A percentile compares a stretch with the other conserved stretches of the same genome.
These are phyloP conservation scores for Hemibagrus guttatus DNA, from an alignment of 2,797 vertebrate genomes.

Conservation along the genomic window DNA sequence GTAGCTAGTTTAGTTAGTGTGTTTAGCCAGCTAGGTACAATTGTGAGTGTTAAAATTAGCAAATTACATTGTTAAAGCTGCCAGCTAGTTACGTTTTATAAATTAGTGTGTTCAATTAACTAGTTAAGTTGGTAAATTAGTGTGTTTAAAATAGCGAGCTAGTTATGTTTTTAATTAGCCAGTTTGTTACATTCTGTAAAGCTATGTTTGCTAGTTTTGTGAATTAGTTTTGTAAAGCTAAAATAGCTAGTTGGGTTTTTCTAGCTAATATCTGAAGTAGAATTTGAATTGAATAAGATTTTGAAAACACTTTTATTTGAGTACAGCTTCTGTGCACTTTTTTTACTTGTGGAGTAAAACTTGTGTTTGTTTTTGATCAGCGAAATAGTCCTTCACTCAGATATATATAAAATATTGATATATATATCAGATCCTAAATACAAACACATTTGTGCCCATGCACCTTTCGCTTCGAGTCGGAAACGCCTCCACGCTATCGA, in stretches of 20 bases:
- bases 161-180: not conserved
- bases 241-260: too few relatives aligned
- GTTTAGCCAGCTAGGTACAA: not conserved
- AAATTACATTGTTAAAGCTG: not conserved
- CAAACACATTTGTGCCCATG: conserved; percentile 17
- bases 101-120: not conserved
- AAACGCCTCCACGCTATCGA: conserved; percentile 21
- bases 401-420: not conserved
- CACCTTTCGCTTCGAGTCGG: not conserved
- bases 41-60: not conserved
- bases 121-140: not conserved
- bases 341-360: not conserved
- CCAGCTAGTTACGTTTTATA: not conserved
- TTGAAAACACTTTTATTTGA: not conserved
- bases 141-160: not conserved
- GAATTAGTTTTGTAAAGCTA: too few relatives aligned
- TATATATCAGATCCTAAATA: not conserved
- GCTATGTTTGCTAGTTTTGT: too few relatives aligned
- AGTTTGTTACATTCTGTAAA: too few relatives aligned
- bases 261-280: not conserved
- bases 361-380: not conserved
- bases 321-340: not conserved
- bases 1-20: not conserved
- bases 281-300: not conserved
- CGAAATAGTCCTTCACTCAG: not conserved